Evolutionary conservation across 2,888 invertebrate genomes (phyloP), one percentile per base, ranked within the genome.

Genomic region (Meloe dianella): DNA sequence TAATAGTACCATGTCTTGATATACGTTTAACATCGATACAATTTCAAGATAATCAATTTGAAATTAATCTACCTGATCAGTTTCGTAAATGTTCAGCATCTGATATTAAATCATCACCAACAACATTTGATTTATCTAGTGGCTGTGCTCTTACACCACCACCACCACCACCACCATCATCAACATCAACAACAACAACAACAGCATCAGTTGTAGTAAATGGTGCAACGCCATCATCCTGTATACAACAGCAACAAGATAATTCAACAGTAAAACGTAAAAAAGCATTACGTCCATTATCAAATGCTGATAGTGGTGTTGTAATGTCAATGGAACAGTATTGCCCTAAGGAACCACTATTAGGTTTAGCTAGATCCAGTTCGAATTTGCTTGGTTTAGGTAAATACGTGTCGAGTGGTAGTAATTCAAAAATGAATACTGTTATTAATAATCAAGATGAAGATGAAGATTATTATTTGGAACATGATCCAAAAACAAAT

Each of bases 1-100:
- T 96, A 63, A 85, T 96, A 60, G 84, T 89, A 24, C 94, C 96
- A 0, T 92, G 93, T 77, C 85, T 94, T 41, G 95, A 95, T 79
- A 89, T 89, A 70, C 94, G 91, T 60, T 85, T 89, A 65, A 88
- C 90, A 57, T 90, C 92, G 67, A 90, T 94, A 60, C 90, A 92
- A 79, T 86, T 93, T 75, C 91, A 91, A 70, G 89, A 90, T 77
- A 88, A 86, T 61, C 87, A 89, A 60, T 76, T 89, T 60, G 89
- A 89, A 68, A 82, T 87, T 72, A 84, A 85, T 32, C 77, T 87
- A 14, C 83, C 85, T 0, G 76, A 75, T 30, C 81, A 82, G 35
- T 80, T 84, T 65, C 78, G 85, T 7, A 86, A 86, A 72, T 84
- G 84, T 73, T 85, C 85, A 1, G 73, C 78, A 20, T 71, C 77